Conservation (phyloP, 2,113 vertebrate species). For the Typhlomys cinereus region DNA sequence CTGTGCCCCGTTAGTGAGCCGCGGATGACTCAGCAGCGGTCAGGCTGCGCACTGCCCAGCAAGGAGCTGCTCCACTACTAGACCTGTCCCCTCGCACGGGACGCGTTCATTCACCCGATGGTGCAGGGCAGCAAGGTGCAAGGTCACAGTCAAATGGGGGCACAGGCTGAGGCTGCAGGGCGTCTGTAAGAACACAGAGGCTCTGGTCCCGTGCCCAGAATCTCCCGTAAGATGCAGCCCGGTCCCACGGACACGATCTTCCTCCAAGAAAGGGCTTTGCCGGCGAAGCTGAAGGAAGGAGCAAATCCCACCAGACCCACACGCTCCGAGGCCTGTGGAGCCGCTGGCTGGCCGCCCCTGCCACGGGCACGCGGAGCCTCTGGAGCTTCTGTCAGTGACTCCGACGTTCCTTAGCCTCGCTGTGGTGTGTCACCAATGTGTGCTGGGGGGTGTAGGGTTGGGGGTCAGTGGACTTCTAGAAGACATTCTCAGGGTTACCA, state of each 20-base stretch:
- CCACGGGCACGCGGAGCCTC: too few relatives aligned
- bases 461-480: not conserved
- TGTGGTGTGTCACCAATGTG: too few relatives aligned
- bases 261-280: not conserved
- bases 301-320: not conserved
- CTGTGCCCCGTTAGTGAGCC: not conserved
- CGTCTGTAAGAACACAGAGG: not conserved
- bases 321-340: too few relatives aligned
- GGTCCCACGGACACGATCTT: accelerated
- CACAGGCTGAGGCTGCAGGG: accelerated
- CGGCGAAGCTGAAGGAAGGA: not conserved
- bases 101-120: not conserved
- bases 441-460: too few relatives aligned
- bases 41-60: not conserved
- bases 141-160: not conserved
- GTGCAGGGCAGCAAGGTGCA: too few relatives aligned
- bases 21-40: too few relatives aligned
- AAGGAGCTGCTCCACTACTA: not conserved
- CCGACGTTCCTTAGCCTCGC: too few relatives aligned
- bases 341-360: not conserved
- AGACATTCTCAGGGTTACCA: too few relatives aligned
- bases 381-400: not conserved
- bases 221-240: too few relatives aligned
- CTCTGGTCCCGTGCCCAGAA: too few relatives aligned
- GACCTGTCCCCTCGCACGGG: not conserved